phyloP scores from a whole-genome alignment of 1,140 invertebrate genomes.

The Micrasema minimum region DNA sequence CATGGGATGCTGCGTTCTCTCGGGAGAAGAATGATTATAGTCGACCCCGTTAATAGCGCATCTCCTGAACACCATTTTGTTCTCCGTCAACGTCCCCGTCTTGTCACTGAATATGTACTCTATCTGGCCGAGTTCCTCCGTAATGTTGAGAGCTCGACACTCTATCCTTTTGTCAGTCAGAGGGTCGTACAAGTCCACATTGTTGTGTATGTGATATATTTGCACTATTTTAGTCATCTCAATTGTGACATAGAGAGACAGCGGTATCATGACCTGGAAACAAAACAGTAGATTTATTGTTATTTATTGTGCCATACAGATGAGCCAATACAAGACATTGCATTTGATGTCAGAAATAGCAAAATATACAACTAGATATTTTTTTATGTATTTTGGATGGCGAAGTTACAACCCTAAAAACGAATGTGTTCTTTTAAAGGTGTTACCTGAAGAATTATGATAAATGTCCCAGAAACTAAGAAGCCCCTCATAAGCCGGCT shows the following conservation, averaged over 20 bases:
- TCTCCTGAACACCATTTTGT: constrained; percentile 94
- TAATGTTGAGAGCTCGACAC: constrained; percentile 95
- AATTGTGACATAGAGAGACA: constrained; percentile 96
- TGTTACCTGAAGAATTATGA: constrained; percentile 94
- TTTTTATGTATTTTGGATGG: no score
- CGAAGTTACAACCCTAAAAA: no score
- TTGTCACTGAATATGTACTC: constrained; percentile 98
- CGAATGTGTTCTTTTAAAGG: no score
- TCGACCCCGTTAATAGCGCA: constrained; percentile 91
- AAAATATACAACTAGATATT: no score
- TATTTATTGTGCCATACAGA: no score
- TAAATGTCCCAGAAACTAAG: constrained; percentile 93
- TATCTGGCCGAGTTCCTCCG: constrained; percentile 96
- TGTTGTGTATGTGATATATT: constrained; percentile 94
- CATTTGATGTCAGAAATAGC: no score
- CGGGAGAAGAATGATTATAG: constrained; percentile 80
- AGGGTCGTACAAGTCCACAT: constrained; percentile 86
- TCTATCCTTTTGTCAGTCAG: constrained; percentile 88
- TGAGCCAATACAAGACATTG: no score
- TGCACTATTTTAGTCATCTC: constrained; percentile 97
- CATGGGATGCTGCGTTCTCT: constrained; percentile 50
- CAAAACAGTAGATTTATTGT: constrained; percentile 13
- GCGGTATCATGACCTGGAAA: constrained; percentile 91
- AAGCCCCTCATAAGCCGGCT: constrained; percentile 82
- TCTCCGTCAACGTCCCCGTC: constrained; percentile 97